Base-by-base conservation (phyloP, 2,797 vertebrate species). In the Menidia menidia region DNA sequence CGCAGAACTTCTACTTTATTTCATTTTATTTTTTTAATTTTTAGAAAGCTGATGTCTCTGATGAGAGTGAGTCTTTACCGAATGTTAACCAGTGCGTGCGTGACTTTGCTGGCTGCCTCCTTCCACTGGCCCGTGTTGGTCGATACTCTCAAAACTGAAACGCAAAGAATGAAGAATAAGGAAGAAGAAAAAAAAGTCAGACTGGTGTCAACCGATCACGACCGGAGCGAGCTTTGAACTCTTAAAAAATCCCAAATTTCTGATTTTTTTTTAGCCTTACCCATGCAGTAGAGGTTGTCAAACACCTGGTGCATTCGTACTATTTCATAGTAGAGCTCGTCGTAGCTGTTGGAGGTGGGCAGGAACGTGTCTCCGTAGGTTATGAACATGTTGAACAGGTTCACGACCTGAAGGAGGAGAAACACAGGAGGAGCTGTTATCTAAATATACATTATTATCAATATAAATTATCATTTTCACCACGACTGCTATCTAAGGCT, bases 341-440 rank as follows among this genome's bases (percentile, higher is more conserved):
- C 98, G 7, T 99, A 99, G 87, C 98, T 99, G 94, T 96, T 97
- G 60, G 98, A 97, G 16, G 98, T 98, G n/a, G 98, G 98, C 77
- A 99, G 95, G 87, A 99, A 99, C 1, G 97, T 99, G 92, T 99
- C 98, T 0, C 98, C 98, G 0, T 98, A 99, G 0, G 98, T 99
- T 84, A 99, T 99, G 90, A 99, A 99, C 97, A 99, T 98, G 91
- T 99, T 99, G 92, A 99, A 99, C 64, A 99, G 90, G 87, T 99
- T 99, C 80, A 99, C 96, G 54, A 99, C 96, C 97, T 98, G 86
- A 19, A 78, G 13, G n/a, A n/a, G n/a, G n/a, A n/a, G n/a, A n/a
- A n/a, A n/a, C n/a, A n/a, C n/a, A 41, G 45, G 16, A 50, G 41
- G n/a, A 39, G 13, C 9, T 4, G 48, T 44, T 25, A 25, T 25